These are phyloP conservation scores for Menidia beryllina DNA, from an alignment of 2,113 vertebrate species.

Conservation along the genomic window DNA sequence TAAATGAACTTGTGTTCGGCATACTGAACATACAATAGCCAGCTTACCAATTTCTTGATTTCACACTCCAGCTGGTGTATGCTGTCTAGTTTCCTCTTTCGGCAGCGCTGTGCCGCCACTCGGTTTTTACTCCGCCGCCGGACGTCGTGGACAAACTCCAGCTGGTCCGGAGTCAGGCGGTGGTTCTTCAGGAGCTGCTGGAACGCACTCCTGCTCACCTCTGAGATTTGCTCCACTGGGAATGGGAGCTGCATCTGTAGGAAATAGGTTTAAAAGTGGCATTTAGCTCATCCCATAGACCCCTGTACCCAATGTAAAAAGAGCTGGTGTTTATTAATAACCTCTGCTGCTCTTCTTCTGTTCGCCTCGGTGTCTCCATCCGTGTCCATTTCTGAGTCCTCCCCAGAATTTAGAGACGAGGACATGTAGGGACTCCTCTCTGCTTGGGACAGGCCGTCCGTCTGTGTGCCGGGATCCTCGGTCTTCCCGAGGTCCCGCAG, in stretches of 20 bases:
- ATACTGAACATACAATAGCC: neutral
- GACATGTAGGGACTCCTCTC: constrained; percentile 88
- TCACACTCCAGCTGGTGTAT: constrained; percentile 93
- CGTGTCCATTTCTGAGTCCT: constrained; percentile 90
- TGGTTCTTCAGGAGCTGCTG: constrained; percentile 92
- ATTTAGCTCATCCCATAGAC: neutral
- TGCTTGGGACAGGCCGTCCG: constrained; percentile 79
- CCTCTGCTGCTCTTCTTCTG: constrained; percentile 91
- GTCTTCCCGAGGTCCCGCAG: constrained; percentile 86
- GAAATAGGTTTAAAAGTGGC: constrained; percentile 1
- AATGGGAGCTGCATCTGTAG: constrained; percentile 93
- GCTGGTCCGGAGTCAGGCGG: constrained; percentile 88
- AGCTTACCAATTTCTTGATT: constrained; percentile 90
- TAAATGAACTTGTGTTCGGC: too few species aligned
- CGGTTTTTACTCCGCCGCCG: constrained; percentile 95
- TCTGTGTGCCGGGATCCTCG: constrained; percentile 78
- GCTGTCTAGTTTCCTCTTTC: constrained; percentile 95
- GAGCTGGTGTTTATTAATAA: constrained; percentile 66
- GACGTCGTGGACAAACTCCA: constrained; percentile 95
- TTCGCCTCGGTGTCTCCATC: constrained; percentile 91
- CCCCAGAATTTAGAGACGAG: constrained; percentile 88
- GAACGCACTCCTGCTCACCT: constrained; percentile 92
- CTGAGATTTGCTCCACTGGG: constrained; percentile 90
- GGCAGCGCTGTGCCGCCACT: constrained; percentile 94
- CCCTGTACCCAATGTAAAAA: neutral